Conservation (phyloP, 2,888 invertebrate species). For the Vannuccia rotundouncinata region DNA sequence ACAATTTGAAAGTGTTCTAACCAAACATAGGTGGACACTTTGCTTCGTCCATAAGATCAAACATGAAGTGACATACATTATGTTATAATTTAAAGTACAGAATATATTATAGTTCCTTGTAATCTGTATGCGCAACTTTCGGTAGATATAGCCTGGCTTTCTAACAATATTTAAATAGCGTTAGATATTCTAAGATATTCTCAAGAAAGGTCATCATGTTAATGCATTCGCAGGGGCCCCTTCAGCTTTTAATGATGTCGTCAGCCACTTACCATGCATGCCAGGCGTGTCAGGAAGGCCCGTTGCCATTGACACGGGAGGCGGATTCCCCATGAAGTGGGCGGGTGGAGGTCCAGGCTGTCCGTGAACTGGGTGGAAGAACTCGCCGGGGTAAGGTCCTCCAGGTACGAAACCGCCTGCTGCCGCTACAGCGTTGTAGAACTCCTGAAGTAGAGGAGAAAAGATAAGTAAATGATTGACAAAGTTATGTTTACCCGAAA, state of each 20-base stretch:
- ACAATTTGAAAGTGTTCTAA: not conserved
- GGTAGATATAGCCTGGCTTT: too few relatives aligned
- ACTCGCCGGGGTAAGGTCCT: not conserved
- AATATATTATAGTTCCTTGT: too few relatives aligned
- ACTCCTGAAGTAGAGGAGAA: not conserved
- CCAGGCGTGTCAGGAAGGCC: slow-evolving; percentile 14
- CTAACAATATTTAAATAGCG: too few relatives aligned
- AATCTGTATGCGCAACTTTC: too few relatives aligned
- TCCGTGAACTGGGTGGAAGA: not conserved
- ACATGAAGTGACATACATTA: not conserved
- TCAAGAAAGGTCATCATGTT: too few relatives aligned
- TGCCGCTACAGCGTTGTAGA: slow-evolving; percentile 31
- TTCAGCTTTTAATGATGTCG: too few relatives aligned
- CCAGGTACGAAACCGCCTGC: slow-evolving; percentile 18
- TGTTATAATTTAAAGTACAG: too few relatives aligned
- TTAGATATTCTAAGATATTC: too few relatives aligned
- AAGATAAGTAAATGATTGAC: not conserved
- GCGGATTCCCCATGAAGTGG: not conserved
- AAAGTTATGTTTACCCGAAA: too few relatives aligned
- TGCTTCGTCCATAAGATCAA: not conserved
- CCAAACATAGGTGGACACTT: not conserved
- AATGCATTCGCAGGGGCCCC: too few relatives aligned
- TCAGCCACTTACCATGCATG: not conserved
- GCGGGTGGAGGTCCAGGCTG: not conserved
- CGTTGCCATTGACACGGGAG: not conserved